Percentiles rank a stretch among this genome's conserved stretches.
These are phyloP conservation scores for Thecocarcelia acutangulata DNA, from an alignment of 2,888 invertebrate genomes.

Conservation along the genomic window DNA sequence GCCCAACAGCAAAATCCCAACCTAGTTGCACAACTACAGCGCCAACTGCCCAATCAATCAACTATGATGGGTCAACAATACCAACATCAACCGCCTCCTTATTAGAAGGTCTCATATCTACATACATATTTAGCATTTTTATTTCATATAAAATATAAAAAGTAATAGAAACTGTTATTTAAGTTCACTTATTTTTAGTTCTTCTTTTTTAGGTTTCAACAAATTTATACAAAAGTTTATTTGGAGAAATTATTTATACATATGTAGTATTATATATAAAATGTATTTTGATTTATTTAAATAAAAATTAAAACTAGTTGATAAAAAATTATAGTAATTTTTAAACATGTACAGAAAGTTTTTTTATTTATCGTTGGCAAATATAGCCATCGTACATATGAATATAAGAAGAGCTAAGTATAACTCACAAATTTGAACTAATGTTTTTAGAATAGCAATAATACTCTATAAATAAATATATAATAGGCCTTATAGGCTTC, in stretches of 20 bases:
- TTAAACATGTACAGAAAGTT: not conserved
- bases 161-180: constrained; percentile 53
- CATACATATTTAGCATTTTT: constrained; percentile 34
- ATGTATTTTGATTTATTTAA: constrained; percentile 60
- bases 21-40: constrained; percentile 85
- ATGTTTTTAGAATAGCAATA: too few species aligned
- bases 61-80: constrained; percentile 80
- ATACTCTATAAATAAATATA: too few species aligned
- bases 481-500: too few species aligned
- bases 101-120: constrained; percentile 68
- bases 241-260: constrained; percentile 62
- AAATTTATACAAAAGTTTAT: constrained; percentile 46
- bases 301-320: constrained; percentile 39
- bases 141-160: constrained; percentile 21
- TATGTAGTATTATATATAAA: constrained; percentile 63
- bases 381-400: too few species aligned
- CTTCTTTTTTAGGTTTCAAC: constrained; percentile 50
- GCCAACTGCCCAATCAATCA: constrained; percentile 82
- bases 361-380: too few species aligned
- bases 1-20: constrained; percentile 84
- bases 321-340: not conserved
- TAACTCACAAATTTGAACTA: too few species aligned
- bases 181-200: constrained; percentile 64
- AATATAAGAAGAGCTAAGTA: too few species aligned
- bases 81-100: constrained; percentile 82